phyloP scores from a whole-genome alignment of 2,113 vertebrate species.

The Pachycephala philippinensis region DNA sequence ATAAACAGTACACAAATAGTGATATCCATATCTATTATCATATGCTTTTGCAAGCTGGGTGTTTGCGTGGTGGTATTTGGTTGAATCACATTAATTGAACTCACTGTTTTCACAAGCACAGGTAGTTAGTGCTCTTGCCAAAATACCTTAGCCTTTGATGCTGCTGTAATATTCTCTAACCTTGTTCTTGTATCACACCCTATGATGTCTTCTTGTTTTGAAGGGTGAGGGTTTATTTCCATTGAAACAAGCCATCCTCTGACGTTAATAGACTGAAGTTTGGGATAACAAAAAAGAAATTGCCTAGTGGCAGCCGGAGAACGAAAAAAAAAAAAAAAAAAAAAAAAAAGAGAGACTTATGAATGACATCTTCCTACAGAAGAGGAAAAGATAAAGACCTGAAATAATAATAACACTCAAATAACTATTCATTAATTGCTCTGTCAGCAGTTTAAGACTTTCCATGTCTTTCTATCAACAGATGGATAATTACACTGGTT shows the following conservation, averaged over 20 bases:
- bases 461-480: conserved; percentile 61
- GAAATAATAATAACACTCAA: conserved; percentile 77
- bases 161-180: background rate
- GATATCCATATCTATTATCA: background rate
- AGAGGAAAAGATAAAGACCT: conserved; percentile 79
- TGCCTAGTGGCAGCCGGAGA: background rate
- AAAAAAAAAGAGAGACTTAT: background rate
- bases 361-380: conserved; percentile 70
- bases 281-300: conserved; percentile 53
- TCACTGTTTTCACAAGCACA: conserved; percentile 14
- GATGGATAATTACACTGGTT: conserved; percentile 42
- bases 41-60: background rate
- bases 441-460: conserved; percentile 66
- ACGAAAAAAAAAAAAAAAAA: background rate
- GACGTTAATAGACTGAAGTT: conserved; percentile 17
- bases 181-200: conserved; percentile 43
- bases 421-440: conserved; percentile 51
- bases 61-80: background rate
- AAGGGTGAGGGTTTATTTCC: conserved; percentile 14
- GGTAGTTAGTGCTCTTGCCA: background rate
- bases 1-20: background rate
- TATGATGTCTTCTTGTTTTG: conserved; percentile 27
- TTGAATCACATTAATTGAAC: conserved; percentile 1
- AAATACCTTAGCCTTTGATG: conserved; percentile 47
- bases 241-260: conserved; percentile 23